Base-by-base conservation (phyloP, 35 echinoderm and acorn worm genomes). In the Acanthaster planci region DNA sequence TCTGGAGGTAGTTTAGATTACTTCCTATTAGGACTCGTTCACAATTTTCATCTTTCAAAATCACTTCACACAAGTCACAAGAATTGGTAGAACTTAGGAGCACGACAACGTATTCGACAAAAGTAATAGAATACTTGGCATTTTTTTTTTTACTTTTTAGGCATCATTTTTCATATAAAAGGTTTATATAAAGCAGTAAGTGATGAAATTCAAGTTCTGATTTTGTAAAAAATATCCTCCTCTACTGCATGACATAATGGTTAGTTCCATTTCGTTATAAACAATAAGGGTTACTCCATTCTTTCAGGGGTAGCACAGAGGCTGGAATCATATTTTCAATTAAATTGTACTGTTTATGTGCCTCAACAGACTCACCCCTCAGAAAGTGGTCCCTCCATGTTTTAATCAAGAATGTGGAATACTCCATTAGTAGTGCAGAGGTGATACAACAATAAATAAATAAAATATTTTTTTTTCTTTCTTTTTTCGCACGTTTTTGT, bases 261-360 rank as follows among this genome's bases (percentile, higher is more conserved):
- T 35, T 72, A 12, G 34, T 30, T 72, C 64, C 64, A 72, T 72
- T 26, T 72, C 64, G 64, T 30, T 72, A 36, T 72, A 72, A 36
- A 72, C 23, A 72, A 72, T 34, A 29, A 72, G 29, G 64, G 64
- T 29, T 26, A 72, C 30, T 72, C 64, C 64, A 72, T 72, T 72
- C 64, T 31, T 72, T 72, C 64, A 72, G 34, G 64, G 64, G 64
- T 72, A 26, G 64, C 64, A 72, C 34, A 72, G 34, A 72, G 29
- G 64, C 64, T 72, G 64, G 64, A 72, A 72, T 72, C 64, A 72
- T 72, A 31, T 7, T 72, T 72, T 31, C 23, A 72, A 12, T 72
- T 36, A 72, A 72, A 72, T 26, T 23, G 64, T 72, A 72, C 64
- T 72, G 64, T 72, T 72, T 72, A 72, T 72, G 64, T 72, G 64